A percentile compares a stretch with the other conserved stretches of the same genome.
Evolutionary conservation across 2,113 vertebrate genomes (phyloP).

Genomic region (Dicentrarchus labrax): DNA sequence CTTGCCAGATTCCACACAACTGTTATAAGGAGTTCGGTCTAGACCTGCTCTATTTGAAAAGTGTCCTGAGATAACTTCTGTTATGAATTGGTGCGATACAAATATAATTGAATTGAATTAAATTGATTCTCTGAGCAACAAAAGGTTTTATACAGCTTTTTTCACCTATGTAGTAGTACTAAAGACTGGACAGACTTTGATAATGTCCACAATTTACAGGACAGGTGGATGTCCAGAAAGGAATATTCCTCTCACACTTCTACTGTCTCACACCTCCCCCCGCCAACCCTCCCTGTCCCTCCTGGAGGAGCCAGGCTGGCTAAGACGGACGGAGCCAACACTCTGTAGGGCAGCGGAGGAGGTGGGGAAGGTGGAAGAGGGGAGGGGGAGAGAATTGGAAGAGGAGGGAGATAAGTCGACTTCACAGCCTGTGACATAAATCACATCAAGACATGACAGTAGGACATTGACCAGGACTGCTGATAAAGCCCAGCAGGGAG

Average conservation of each 20-base stretch:
- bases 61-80: too few relatives aligned
- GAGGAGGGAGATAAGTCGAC: constrained; percentile 90
- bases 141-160: too few relatives aligned
- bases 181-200: neutral
- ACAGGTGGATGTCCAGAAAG: constrained; percentile 45
- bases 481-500: constrained; percentile 87
- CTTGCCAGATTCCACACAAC: neutral
- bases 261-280: constrained; percentile 30
- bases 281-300: constrained; percentile 35
- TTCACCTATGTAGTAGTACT: too few relatives aligned
- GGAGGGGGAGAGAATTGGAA: constrained; percentile 59
- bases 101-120: too few relatives aligned
- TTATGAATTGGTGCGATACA: too few relatives aligned
- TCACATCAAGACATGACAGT: constrained; percentile 92
- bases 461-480: constrained; percentile 93
- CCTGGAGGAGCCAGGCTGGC: constrained; percentile 86
- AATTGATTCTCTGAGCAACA: too few relatives aligned
- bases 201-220: constrained; percentile 3
- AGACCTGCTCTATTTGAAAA: too few relatives aligned
- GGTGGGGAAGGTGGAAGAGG: constrained; percentile 46
- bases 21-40: too few relatives aligned
- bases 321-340: constrained; percentile 81
- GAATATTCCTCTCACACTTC: constrained; percentile 59
- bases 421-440: constrained; percentile 92
- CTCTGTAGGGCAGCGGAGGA: constrained; percentile 59